Conservation (phyloP, 2,888 invertebrate genomes). For the Drepanosiphum platanoidis region DNA sequence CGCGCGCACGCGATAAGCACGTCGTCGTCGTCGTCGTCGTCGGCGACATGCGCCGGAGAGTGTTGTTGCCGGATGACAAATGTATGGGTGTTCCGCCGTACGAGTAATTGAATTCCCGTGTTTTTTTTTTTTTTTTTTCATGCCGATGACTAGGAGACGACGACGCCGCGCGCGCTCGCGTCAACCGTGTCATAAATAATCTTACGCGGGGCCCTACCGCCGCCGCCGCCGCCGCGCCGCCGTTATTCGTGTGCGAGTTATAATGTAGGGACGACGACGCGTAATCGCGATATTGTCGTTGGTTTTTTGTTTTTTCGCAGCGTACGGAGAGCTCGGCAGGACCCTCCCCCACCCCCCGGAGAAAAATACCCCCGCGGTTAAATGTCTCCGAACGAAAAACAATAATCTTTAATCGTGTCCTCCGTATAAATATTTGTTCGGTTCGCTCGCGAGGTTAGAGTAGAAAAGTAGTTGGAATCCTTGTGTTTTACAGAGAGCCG, state of each 20-base stretch:
- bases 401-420: too few relatives aligned
- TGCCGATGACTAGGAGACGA: constrained; percentile 30
- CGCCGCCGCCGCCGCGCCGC: constrained; percentile 12
- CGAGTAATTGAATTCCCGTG: constrained; percentile 59
- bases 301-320: too few relatives aligned
- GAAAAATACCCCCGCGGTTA: too few relatives aligned
- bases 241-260: not conserved
- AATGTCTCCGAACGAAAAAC: too few relatives aligned
- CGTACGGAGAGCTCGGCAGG: too few relatives aligned
- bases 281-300: not conserved
- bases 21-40: too few relatives aligned
- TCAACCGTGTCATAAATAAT: constrained; percentile 61
- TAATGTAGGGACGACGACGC: too few relatives aligned
- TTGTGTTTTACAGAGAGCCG: too few relatives aligned
- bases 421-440: too few relatives aligned
- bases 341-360: too few relatives aligned
- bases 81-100: constrained; percentile 50
- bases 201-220: constrained; percentile 35
- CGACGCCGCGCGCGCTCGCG: constrained; percentile 40
- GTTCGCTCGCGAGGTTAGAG: too few relatives aligned
- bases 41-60: not conserved
- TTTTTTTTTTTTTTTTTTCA: constrained; percentile 37
- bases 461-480: too few relatives aligned
- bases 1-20: not conserved
- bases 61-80: constrained; percentile 56